A percentile compares a stretch with the other conserved stretches of the same genome.
Conservation (phyloP, 2,888 invertebrate genomes). For the Agriopis aurantiaria region DNA sequence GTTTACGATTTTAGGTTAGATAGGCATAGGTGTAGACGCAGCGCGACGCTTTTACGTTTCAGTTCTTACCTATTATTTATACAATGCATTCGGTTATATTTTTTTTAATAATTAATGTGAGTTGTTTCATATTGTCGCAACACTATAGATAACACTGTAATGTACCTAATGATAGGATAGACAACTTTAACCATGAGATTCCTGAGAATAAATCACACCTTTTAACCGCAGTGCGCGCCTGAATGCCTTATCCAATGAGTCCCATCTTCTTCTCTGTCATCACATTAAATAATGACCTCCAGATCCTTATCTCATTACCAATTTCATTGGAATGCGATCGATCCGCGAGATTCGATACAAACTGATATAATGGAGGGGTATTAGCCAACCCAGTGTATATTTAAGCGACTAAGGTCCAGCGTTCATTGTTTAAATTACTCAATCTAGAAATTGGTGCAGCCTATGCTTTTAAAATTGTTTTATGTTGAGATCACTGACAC, state of each 20-base stretch:
- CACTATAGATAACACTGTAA: too few relatives aligned
- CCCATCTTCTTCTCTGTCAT: constrained; percentile 44
- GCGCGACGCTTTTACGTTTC: too few relatives aligned
- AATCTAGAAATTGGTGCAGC: constrained; percentile 36
- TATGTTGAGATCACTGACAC: constrained; percentile 17
- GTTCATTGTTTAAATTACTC: constrained; percentile 33
- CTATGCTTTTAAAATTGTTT: constrained; percentile 24
- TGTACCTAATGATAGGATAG: too few relatives aligned
- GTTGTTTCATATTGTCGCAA: too few relatives aligned
- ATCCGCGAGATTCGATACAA: constrained; percentile 65
- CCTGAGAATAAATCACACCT: too few relatives aligned
- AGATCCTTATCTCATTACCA: constrained; percentile 81
- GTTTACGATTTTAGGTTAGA: too few relatives aligned
- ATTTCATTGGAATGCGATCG: constrained; percentile 82
- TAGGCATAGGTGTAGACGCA: too few relatives aligned
- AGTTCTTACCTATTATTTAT: too few relatives aligned
- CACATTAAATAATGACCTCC: constrained; percentile 65
- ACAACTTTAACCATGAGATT: too few relatives aligned
- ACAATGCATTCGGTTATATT: too few relatives aligned
- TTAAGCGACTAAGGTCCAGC: constrained; percentile 59
- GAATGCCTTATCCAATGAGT: constrained; percentile 3
- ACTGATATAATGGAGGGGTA: constrained; percentile 71
- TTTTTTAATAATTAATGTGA: too few relatives aligned
- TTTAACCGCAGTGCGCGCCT: too few relatives aligned
- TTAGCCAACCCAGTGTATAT: constrained; percentile 63